A percentile compares a stretch with the other conserved stretches of the same genome.
These are phyloP conservation scores for Chloroclystis v-ata DNA, from an alignment of 2,888 invertebrate species.

Conservation along the genomic window DNA sequence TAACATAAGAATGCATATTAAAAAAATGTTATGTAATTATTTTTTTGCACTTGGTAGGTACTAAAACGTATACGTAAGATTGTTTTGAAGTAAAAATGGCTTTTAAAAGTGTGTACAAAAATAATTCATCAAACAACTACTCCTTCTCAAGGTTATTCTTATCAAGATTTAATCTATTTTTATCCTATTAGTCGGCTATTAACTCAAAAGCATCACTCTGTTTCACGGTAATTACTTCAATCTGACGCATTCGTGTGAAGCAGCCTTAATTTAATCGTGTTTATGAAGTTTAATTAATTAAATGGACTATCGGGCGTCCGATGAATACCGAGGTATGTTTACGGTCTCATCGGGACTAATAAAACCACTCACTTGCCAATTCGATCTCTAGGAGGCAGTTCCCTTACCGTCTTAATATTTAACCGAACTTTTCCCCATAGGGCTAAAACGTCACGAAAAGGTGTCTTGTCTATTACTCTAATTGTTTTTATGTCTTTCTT, in stretches of 20 bases:
- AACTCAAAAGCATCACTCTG: background rate
- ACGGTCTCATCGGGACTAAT: constrained; percentile 18
- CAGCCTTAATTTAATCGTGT: constrained; percentile 7
- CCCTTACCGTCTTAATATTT: constrained; percentile 7
- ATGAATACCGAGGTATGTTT: constrained; percentile 19
- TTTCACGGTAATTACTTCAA: background rate
- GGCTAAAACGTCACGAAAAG: background rate
- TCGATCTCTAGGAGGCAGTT: constrained; percentile 13
- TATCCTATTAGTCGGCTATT: background rate
- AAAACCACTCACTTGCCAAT: constrained; percentile 26
- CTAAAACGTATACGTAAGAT: too few species aligned
- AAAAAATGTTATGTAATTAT: too few species aligned
- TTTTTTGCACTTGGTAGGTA: too few species aligned
- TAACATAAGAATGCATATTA: too few species aligned
- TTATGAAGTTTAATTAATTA: constrained; percentile 29
- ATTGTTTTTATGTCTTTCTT: background rate
- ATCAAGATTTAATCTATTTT: background rate
- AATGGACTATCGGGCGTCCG: constrained; percentile 18
- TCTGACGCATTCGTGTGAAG: constrained; percentile 3
- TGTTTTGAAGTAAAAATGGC: too few species aligned
- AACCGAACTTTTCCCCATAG: constrained; percentile 5
- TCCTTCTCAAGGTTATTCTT: background rate
- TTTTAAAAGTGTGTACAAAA: background rate
- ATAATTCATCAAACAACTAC: too few species aligned
- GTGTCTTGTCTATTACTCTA: constrained; percentile 1